phyloP scores from a whole-genome alignment of 2,888 invertebrate genomes.

The Lasioglossum zephyrum region DNA sequence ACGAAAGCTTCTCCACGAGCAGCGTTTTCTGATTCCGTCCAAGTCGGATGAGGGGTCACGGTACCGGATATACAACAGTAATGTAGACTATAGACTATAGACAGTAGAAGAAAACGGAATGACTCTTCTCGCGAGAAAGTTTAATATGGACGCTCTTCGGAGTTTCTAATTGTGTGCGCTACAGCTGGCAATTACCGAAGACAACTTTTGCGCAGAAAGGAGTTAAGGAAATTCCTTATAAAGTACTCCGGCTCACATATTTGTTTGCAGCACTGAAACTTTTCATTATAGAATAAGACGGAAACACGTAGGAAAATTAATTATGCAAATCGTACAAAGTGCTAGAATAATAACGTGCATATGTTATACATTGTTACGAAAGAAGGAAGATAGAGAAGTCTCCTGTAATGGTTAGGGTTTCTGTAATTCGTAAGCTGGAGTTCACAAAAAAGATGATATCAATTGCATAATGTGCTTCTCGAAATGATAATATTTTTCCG shows the following conservation, averaged over 20 bases:
- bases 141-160: neutral
- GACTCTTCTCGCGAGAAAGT: neutral
- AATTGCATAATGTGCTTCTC: neutral
- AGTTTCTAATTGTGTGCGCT: neutral
- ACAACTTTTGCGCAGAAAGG: neutral
- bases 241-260: neutral
- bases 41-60: neutral
- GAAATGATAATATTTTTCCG: neutral
- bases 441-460: no score
- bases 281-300: neutral
- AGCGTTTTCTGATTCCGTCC: neutral
- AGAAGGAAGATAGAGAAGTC: no score
- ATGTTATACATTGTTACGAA: no score
- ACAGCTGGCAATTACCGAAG: neutral
- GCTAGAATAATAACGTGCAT: no score
- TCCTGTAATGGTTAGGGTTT: no score
- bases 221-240: neutral
- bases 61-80: neutral
- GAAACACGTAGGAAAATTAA: no score
- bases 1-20: neutral
- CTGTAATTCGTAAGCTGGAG: no score
- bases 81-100: neutral
- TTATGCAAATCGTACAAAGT: no score
- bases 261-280: neutral
- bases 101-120: neutral